Percentiles rank a stretch among this genome's conserved stretches.
phyloP scores from a whole-genome alignment of 2,888 invertebrate genomes.

The Drosophila lutescens region DNA sequence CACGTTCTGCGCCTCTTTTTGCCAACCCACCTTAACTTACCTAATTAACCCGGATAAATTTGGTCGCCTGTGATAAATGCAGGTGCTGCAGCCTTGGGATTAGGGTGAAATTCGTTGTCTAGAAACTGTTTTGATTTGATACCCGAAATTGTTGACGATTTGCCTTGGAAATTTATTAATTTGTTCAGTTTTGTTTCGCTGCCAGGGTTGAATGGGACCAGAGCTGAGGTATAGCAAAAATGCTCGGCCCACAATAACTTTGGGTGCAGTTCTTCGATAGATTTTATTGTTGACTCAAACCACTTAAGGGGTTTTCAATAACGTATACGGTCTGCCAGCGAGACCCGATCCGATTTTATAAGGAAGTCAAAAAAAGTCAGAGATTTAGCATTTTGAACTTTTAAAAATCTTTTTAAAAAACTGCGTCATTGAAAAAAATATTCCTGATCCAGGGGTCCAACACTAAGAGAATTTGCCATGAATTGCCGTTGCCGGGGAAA shows the following conservation, averaged over 20 bases:
- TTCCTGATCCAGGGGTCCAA: too few relatives aligned
- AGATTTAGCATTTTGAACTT: too few relatives aligned
- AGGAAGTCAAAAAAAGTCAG: too few relatives aligned
- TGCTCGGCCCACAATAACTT: neutral
- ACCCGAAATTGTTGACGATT: constrained; percentile 63
- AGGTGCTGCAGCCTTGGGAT: constrained; percentile 26
- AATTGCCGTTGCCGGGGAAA: too few relatives aligned
- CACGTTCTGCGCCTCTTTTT: constrained; percentile 52
- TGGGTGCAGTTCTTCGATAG: neutral
- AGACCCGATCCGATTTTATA: too few relatives aligned
- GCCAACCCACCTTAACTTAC: constrained; percentile 55
- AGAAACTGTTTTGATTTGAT: constrained; percentile 36
- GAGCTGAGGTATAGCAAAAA: neutral
- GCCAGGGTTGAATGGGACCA: constrained; percentile 13
- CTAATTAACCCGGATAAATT: constrained; percentile 54
- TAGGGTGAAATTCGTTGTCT: constrained; percentile 6
- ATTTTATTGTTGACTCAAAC: neutral
- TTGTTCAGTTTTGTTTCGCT: constrained; percentile 41
- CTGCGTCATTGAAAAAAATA: too few relatives aligned
- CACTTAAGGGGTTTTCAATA: neutral
- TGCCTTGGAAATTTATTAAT: constrained; percentile 35
- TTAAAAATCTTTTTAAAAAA: too few relatives aligned
- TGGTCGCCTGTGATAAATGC: constrained; percentile 23
- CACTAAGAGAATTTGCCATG: too few relatives aligned
- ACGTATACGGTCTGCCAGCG: neutral